Conservation (phyloP, 2,888 invertebrate genomes). For the Apodemia mormo region DNA sequence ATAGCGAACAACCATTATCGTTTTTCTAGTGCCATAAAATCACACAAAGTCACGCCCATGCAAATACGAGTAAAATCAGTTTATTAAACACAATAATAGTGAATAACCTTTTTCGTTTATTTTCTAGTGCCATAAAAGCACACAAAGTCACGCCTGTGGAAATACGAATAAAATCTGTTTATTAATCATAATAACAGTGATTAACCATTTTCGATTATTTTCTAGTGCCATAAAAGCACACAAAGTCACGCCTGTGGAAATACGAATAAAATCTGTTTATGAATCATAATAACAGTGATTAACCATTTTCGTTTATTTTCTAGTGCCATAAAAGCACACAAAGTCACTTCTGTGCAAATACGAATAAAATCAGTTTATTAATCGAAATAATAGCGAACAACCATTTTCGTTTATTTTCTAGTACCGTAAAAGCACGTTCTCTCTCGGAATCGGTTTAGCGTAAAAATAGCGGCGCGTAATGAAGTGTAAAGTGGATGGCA, state of each 20-base stretch:
- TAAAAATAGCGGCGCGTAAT: constrained; percentile 9
- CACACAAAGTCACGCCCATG: too few relatives aligned
- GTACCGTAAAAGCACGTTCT: not conserved
- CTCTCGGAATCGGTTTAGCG: not conserved
- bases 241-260: too few relatives aligned
- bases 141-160: too few relatives aligned
- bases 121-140: too few relatives aligned
- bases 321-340: not conserved
- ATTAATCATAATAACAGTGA: too few relatives aligned
- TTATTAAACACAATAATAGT: not conserved
- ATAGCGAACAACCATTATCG: not conserved
- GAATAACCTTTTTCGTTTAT: too few relatives aligned
- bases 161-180: too few relatives aligned
- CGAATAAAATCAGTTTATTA: too few relatives aligned
- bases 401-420: constrained; percentile 2
- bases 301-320: constrained; percentile 4
- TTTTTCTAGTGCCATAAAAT: not conserved
- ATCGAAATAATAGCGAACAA: not conserved
- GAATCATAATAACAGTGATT: too few relatives aligned
- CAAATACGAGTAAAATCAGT: not conserved
- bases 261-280: too few relatives aligned
- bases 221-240: constrained; percentile 2
- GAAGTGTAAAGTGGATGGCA: constrained; percentile 14
- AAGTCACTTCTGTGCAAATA: too few relatives aligned
- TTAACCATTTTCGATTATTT: not conserved